These are phyloP conservation scores for Brachypalpus laphriformis DNA, from an alignment of 2,888 invertebrate species.

Conservation along the genomic window DNA sequence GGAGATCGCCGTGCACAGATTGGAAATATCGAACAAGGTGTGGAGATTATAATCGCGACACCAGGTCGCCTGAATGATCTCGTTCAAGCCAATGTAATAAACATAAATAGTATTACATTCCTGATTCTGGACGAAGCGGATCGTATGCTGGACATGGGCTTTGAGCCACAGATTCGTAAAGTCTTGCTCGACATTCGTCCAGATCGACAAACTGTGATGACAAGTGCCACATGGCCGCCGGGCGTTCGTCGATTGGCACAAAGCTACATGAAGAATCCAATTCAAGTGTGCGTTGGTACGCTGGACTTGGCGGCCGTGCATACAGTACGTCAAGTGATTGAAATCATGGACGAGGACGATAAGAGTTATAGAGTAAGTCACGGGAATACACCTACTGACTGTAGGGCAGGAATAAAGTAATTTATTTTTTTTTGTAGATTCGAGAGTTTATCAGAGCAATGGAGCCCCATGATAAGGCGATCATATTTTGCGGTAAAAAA, in stretches of 20 bases:
- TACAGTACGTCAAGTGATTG: constrained; percentile 91
- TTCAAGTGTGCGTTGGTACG: constrained; percentile 95
- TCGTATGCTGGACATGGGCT: constrained; percentile 94
- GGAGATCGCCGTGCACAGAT: constrained; percentile 92
- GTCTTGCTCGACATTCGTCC: constrained; percentile 91
- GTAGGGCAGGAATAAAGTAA: neutral
- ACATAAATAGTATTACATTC: constrained; percentile 91
- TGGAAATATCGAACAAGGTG: constrained; percentile 88
- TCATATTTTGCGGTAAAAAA: constrained; percentile 96
- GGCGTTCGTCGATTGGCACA: constrained; percentile 93
- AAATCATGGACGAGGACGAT: constrained; percentile 88
- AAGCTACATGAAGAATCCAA: constrained; percentile 94
- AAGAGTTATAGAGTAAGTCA: constrained; percentile 84
- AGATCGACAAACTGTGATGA: constrained; percentile 97
- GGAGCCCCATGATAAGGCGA: constrained; percentile 90
- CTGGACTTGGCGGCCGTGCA: constrained; percentile 95
- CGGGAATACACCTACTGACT: too few relatives aligned
- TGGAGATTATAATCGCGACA: constrained; percentile 97
- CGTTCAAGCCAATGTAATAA: constrained; percentile 88
- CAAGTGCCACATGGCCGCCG: constrained; percentile 97
- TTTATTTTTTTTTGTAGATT: constrained; percentile 81
- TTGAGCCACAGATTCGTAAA: constrained; percentile 94
- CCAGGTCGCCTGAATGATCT: constrained; percentile 97
- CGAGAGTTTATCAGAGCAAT: constrained; percentile 88
- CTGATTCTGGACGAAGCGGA: constrained; percentile 96